These are phyloP conservation scores for Brachionus angularis DNA, from an alignment of 1,140 invertebrate genomes.

Conservation along the genomic window DNA sequence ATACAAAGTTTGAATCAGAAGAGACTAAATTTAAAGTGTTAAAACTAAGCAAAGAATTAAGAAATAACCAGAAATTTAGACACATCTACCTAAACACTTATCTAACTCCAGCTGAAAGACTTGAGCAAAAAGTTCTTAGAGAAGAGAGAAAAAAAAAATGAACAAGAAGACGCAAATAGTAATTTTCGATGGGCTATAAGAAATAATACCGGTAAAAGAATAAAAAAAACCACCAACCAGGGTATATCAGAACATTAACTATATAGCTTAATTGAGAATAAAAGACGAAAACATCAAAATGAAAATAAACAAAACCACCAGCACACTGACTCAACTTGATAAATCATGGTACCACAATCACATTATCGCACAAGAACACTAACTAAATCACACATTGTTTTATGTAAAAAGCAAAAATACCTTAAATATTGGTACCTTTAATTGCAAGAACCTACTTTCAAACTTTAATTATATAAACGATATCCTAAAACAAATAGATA, in stretches of 20 bases:
- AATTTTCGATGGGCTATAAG: not conserved
- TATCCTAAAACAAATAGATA: not conserved
- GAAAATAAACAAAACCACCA: not conserved
- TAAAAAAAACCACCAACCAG: not conserved
- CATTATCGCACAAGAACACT: not conserved
- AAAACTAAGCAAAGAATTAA: not conserved
- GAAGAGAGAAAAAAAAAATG: not conserved
- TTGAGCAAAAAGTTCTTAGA: not conserved
- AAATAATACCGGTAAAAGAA: not conserved
- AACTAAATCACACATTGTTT: not conserved
- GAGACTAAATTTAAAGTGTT: not conserved
- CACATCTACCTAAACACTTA: not conserved
- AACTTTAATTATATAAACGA: slow-evolving; percentile 9
- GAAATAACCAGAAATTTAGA: not conserved
- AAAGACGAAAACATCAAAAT: not conserved
- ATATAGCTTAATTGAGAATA: not conserved
- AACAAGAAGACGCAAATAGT: not conserved
- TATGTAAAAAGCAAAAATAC: not conserved
- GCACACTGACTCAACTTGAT: no score
- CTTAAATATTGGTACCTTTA: slow-evolving; percentile 2
- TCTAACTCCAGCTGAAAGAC: not conserved
- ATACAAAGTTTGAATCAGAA: not conserved
- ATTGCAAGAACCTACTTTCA: slow-evolving; percentile 4
- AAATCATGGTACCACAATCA: not conserved
- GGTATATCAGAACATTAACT: not conserved